These are phyloP conservation scores for Phyllotreta cruciferae DNA, from an alignment of 2,888 invertebrate species.

Conservation along the genomic window DNA sequence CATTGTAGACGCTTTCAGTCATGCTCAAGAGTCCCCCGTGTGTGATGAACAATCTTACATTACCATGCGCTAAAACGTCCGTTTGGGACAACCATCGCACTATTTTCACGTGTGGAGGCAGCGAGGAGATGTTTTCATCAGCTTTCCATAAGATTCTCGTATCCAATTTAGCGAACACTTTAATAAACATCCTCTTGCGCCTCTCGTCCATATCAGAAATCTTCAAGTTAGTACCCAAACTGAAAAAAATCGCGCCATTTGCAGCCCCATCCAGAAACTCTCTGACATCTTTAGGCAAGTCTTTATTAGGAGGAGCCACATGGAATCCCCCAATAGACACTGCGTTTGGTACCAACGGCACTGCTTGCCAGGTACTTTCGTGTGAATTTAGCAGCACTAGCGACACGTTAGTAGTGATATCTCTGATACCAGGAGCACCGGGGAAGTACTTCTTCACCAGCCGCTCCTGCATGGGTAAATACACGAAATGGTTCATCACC, in stretches of 20 bases:
- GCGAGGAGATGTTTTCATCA: constrained; percentile 67
- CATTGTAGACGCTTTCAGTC: constrained; percentile 44
- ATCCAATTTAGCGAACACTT: constrained; percentile 68
- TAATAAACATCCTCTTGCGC: constrained; percentile 66
- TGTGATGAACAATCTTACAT: constrained; percentile 42
- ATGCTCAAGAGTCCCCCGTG: constrained; percentile 46
- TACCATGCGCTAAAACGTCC: constrained; percentile 60
- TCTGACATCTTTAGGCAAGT: constrained; percentile 50
- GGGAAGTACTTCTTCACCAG: constrained; percentile 45
- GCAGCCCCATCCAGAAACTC: constrained; percentile 70
- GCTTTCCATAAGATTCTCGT: constrained; percentile 81
- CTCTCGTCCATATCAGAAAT: constrained; percentile 68
- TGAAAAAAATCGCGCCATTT: constrained; percentile 76
- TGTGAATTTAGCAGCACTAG: constrained; percentile 58
- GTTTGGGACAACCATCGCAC: constrained; percentile 78
- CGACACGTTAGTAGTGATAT: constrained; percentile 44
- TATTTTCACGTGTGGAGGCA: constrained; percentile 69
- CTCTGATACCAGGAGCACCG: constrained; percentile 39
- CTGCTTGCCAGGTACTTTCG: constrained; percentile 61
- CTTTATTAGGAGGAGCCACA: constrained; percentile 46
- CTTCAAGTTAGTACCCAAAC: constrained; percentile 78
- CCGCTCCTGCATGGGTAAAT: constrained; percentile 42
- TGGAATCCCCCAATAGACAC: constrained; percentile 67
- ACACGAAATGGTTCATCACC: constrained; percentile 37
- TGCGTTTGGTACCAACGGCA: constrained; percentile 64